phyloP scores from a whole-genome alignment of 2,113 vertebrate species.

The Haplochromis burtoni region DNA sequence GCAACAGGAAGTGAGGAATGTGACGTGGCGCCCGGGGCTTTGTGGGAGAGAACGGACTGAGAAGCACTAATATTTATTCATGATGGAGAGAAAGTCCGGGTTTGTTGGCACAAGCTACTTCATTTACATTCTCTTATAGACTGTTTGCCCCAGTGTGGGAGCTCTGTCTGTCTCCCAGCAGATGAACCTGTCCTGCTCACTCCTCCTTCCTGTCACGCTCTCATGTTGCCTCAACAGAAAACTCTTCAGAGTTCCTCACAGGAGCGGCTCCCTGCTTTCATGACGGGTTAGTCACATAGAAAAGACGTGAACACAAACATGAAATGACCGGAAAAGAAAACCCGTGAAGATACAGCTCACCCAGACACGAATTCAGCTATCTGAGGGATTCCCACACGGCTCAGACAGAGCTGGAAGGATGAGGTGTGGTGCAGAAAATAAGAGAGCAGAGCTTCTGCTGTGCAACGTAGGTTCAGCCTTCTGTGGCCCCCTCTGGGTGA shows the following conservation, averaged over 20 bases:
- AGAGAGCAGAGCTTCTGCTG: background rate
- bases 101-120: conserved; percentile 72
- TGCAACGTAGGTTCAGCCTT: background rate
- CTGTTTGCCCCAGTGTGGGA: conserved; percentile 62
- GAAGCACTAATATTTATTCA: conserved; percentile 78
- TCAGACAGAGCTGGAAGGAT: background rate
- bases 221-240: background rate
- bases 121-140: conserved; percentile 78
- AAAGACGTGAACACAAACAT: background rate
- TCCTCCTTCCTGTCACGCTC: conserved; percentile 37
- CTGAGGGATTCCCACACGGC: background rate
- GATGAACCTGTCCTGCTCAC: conserved; percentile 68
- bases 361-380: background rate
- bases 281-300: background rate
- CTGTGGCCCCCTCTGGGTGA: background rate
- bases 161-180: conserved; percentile 50
- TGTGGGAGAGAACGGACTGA: conserved; percentile 55
- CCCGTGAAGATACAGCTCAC: background rate
- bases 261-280: background rate
- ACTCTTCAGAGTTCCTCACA: background rate
- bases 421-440: background rate
- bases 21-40: conserved; percentile 17
- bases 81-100: conserved; percentile 68
- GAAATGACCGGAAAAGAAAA: background rate
- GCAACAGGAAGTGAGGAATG: conserved; percentile 64